Conservation (phyloP, 2,888 invertebrate species). For the Allolobophora icterica region DNA sequence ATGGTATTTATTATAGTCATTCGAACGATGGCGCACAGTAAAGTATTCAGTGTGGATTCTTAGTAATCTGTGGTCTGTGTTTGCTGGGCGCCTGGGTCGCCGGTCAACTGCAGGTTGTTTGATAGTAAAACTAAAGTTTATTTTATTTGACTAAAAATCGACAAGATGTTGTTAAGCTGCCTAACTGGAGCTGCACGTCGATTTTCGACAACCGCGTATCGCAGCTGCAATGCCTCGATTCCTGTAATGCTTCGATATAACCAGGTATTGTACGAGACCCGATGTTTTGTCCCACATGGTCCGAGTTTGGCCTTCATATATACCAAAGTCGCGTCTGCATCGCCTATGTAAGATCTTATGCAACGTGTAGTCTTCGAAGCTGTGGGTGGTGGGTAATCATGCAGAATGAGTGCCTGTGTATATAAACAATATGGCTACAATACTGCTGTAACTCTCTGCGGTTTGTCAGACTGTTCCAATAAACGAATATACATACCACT, state of each 20-base stretch:
- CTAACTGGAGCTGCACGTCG: background rate
- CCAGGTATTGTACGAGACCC: background rate
- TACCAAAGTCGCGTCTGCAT: background rate
- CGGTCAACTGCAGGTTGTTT: background rate
- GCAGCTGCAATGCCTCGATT: background rate
- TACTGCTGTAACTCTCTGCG: too few species aligned
- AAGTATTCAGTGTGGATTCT: background rate
- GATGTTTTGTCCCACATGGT: background rate
- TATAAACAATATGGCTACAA: too few species aligned
- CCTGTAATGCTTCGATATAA: background rate
- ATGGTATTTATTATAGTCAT: background rate
- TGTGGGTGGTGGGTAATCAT: too few species aligned
- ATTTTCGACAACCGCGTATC: background rate
- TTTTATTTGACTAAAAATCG: background rate
- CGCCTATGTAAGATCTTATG: background rate
- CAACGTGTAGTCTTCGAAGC: background rate
- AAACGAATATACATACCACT: too few species aligned
- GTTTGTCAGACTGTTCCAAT: too few species aligned
- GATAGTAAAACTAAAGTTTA: background rate
- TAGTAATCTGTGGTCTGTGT: background rate
- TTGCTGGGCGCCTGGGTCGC: background rate
- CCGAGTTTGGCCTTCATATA: background rate
- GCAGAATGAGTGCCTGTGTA: too few species aligned
- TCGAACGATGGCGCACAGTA: background rate
- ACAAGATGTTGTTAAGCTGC: background rate